Evolutionary conservation across 2,113 vertebrate genomes (phyloP), one percentile per base, ranked within the genome.

Genomic region (Gymnarchus niloticus): DNA sequence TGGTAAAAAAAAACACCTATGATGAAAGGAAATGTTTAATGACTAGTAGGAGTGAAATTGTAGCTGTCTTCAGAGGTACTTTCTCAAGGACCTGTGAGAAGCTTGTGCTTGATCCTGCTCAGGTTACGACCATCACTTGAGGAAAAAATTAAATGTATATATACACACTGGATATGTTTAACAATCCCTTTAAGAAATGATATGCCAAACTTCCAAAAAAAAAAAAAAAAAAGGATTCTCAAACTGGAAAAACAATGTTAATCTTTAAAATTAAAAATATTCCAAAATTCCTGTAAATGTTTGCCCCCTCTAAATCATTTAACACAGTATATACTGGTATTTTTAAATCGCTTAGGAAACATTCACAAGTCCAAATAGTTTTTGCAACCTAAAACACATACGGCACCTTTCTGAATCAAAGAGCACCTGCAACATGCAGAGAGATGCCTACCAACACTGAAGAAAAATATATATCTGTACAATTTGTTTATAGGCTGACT

Each of bases 401-500:
- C 49, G 56, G 76, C 25, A 80, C 33, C 17, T 52, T 21, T 19
- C 46, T 81, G 85, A 61, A 44, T 14, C 23, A 10, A 37, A 48
- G 69, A 61, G 56, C 25, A 65, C 85, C 23, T 46, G 8, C 25
- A 83, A 76, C 28, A 14, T 48, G 86, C 81, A 25, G 82, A 83
- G 2, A 44, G 81, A 83, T 23, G 56, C 37, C 56, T 41, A 17
- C 85, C 83, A 73, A 84, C 83, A 84, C 69, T n/a, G 5, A 17
- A 19, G 83, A n/a, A 87, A 52, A 81, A 76, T 90, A 88, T 85
- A 89, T 41, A 88, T 85, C 87, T 90, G 87, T 90, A 91, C 87
- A 91, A 59, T 89, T 87, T 89, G 73, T 89, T 86, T 61, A 82
- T 4, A 83, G 54, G 81, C 87, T 51, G 84, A 83, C 61, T 33